A percentile compares a stretch with the other conserved stretches of the same genome.
Evolutionary conservation across 2,888 invertebrate genomes (phyloP).

Genomic region (Dolichopus griseipennis): DNA sequence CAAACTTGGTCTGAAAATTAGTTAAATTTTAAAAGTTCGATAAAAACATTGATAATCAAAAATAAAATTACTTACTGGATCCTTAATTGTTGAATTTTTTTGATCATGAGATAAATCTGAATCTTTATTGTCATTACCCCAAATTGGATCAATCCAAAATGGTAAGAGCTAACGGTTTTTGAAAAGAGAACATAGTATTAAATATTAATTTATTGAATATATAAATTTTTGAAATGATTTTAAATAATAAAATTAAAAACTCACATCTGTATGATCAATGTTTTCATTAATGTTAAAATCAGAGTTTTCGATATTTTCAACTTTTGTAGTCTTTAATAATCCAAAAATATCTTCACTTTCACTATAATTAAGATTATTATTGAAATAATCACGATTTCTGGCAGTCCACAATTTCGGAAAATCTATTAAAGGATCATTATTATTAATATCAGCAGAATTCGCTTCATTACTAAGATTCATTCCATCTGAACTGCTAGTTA

Average conservation of each 20-base stretch:
- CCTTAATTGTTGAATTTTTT: constrained; percentile 8
- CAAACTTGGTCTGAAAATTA: constrained; percentile 32
- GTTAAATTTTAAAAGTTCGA: too few species aligned
- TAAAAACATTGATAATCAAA: too few species aligned
- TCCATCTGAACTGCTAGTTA: not conserved
- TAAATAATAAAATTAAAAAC: not conserved
- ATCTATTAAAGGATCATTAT: not conserved
- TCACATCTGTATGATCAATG: not conserved
- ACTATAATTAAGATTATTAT: constrained; percentile 17
- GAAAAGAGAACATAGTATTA: constrained; percentile 5
- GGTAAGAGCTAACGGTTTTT: constrained; percentile 33
- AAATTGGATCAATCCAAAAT: constrained; percentile 43
- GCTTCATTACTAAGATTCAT: not conserved
- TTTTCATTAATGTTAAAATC: not conserved
- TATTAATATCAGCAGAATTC: not conserved
- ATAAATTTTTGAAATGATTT: too few species aligned
- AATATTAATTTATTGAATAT: not conserved
- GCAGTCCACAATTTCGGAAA: not conserved
- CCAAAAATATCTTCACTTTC: constrained; percentile 28
- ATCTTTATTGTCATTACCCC: constrained; percentile 30
- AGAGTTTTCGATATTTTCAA: not conserved
- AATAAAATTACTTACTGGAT: constrained; percentile 13
- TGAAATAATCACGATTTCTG: constrained; percentile 19
- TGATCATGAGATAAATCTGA: not conserved
- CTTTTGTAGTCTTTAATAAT: constrained; percentile 25